Percentiles rank a stretch among this genome's conserved stretches.
Evolutionary conservation across 2,113 vertebrate genomes (phyloP).

Genomic region (Eupsittula cactorum): DNA sequence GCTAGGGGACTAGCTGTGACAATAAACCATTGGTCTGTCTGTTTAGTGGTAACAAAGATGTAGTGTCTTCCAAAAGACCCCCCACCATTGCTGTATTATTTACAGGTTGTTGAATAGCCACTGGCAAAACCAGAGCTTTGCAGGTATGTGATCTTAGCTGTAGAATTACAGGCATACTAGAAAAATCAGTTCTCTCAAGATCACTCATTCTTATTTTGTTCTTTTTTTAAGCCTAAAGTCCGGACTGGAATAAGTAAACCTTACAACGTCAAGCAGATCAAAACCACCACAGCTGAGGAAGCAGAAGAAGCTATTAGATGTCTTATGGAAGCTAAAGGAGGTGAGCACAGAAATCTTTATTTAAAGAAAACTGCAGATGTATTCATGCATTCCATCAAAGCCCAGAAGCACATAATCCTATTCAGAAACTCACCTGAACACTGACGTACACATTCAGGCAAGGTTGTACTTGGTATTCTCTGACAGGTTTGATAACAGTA

Average conservation of each 20-base stretch:
- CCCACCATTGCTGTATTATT: not conserved
- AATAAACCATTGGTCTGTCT: not conserved
- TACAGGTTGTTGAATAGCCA: not conserved
- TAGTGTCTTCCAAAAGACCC: not conserved
- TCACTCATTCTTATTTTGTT: not conserved
- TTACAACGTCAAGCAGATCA: constrained; percentile 84
- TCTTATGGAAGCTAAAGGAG: constrained; percentile 78
- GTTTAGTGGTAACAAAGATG: not conserved
- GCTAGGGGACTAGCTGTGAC: not conserved
- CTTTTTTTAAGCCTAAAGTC: constrained; percentile 75
- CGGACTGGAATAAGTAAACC: constrained; percentile 83
- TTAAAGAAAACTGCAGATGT: not conserved
- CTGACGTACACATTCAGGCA: not conserved
- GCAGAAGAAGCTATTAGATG: constrained; percentile 81
- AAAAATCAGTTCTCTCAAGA: not conserved
- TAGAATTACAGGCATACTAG: not conserved
- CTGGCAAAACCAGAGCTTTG: not conserved
- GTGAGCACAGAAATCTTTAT: constrained; percentile 46
- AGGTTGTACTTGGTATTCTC: not conserved
- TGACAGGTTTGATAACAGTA: not conserved
- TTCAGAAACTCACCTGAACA: not conserved
- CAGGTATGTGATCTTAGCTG: not conserved
- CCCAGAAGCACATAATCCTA: not conserved
- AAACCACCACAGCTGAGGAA: constrained; percentile 80
- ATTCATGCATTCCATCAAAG: not conserved